phyloP scores from a whole-genome alignment of 1,140 invertebrate species.

The Drosophila ohnishii region DNA sequence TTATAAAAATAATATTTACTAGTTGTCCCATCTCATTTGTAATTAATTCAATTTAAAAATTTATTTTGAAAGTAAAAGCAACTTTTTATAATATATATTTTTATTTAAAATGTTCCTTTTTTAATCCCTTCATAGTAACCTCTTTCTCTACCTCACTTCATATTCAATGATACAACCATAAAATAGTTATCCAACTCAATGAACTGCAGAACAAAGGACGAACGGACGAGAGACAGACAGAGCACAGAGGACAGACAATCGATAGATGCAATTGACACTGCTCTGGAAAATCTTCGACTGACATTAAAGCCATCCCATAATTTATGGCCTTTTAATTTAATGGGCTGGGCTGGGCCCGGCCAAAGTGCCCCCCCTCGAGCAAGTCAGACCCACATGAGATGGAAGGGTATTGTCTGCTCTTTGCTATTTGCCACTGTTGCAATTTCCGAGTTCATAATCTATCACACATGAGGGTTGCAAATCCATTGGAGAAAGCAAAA shows the following conservation, averaged over 20 bases:
- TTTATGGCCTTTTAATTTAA: constrained; percentile 83
- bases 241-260: constrained; percentile 43
- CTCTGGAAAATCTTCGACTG: constrained; percentile 66
- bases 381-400: constrained; percentile 58
- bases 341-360: constrained; percentile 63
- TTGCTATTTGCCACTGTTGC: constrained; percentile 60
- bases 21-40: too few relatives aligned
- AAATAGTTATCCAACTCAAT: constrained; percentile 68
- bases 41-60: background rate
- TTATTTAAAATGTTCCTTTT: background rate
- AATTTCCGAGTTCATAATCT: constrained; percentile 75
- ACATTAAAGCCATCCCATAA: constrained; percentile 72
- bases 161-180: constrained; percentile 60
- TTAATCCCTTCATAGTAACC: background rate
- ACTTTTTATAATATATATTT: background rate
- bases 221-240: background rate
- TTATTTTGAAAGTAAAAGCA: background rate
- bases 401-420: constrained; percentile 45
- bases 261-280: constrained; percentile 73
- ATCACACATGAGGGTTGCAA: constrained; percentile 74
- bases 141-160: constrained; percentile 9
- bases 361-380: constrained; percentile 60
- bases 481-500: constrained; percentile 36
- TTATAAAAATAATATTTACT: too few relatives aligned
- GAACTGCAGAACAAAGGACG: constrained; percentile 45